Evolutionary conservation across 1,140 invertebrate species (phyloP).

Genomic region (Pachyrhynchus sulphureomaculatus): DNA sequence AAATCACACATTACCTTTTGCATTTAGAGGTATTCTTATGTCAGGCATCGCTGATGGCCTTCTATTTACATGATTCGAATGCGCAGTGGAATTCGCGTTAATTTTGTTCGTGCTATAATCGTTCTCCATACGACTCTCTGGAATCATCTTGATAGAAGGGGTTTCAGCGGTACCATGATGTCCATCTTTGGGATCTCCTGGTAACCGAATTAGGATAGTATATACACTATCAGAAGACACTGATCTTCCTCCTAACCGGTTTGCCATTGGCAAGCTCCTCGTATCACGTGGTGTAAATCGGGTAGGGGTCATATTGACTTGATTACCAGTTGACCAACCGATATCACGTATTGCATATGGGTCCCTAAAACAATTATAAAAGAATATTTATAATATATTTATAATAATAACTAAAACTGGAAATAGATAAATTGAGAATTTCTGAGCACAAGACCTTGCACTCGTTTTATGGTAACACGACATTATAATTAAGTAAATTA

Average conservation of each 20-base stretch:
- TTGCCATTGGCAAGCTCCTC: slow-evolving; percentile 50
- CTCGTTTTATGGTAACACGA: no score
- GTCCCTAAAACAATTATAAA: slow-evolving; percentile 54
- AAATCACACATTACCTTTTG: no score
- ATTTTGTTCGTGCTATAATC: slow-evolving; percentile 8
- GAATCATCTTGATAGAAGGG: slow-evolving; percentile 85
- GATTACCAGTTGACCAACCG: slow-evolving; percentile 25
- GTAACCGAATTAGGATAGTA: slow-evolving; percentile 88
- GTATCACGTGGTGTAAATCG: slow-evolving; percentile 48
- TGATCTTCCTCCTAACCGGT: slow-evolving; percentile 59
- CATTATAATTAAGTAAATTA: no score
- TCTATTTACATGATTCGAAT: slow-evolving; percentile 57
- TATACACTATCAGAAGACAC: slow-evolving; percentile 78
- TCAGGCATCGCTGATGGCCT: slow-evolving; percentile 77
- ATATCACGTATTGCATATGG: slow-evolving; percentile 51
- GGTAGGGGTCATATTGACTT: slow-evolving; percentile 48
- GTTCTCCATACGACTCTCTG: slow-evolving; percentile 56
- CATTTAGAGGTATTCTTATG: slow-evolving; percentile 77
- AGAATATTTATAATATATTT: no score
- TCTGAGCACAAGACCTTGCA: no score
- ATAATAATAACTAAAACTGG: no score
- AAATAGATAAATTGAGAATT: no score
- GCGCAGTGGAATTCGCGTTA: slow-evolving; percentile 32
- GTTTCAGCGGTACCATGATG: slow-evolving; percentile 51
- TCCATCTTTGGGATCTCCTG: slow-evolving; percentile 59